Percentiles rank a stretch among this genome's conserved stretches.
phyloP scores from a whole-genome alignment of 2,113 vertebrate species.

The Aspiorhynchus laticeps region DNA sequence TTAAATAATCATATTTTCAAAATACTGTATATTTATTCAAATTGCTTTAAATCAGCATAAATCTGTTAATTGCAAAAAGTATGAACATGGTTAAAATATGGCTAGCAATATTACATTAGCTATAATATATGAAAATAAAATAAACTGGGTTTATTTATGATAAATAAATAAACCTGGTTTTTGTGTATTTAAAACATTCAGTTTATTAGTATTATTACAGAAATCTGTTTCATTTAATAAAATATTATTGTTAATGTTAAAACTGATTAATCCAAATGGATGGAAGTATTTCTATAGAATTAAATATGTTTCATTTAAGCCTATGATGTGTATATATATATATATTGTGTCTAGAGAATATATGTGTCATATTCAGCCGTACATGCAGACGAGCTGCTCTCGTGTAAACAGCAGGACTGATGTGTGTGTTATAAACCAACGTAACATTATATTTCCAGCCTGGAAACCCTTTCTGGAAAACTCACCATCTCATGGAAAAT shows the following conservation, averaged over 20 bases:
- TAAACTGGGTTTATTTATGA: not conserved
- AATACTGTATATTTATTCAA: not conserved
- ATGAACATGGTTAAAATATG: not conserved
- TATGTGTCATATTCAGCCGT: not conserved
- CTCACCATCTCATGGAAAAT: not conserved
- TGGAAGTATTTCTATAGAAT: too few species aligned
- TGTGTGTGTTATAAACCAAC: not conserved
- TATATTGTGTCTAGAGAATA: too few species aligned
- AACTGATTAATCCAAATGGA: too few species aligned
- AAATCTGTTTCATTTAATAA: not conserved
- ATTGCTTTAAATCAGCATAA: not conserved
- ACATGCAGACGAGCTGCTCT: not conserved
- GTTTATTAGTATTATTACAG: not conserved
- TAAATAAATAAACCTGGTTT: not conserved
- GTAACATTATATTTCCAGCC: not conserved
- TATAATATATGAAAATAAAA: not conserved
- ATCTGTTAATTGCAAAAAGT: not conserved
- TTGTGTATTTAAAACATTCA: not conserved
- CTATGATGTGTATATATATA: too few species aligned
- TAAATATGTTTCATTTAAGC: too few species aligned
- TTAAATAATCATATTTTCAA: not conserved
- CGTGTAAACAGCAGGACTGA: constrained; percentile 5
- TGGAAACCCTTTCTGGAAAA: not conserved
- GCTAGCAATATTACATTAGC: not conserved
- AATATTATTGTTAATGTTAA: too few species aligned